Evolutionary conservation across 2,888 invertebrate species (phyloP).

Genomic region (Ctenicera cuprea): DNA sequence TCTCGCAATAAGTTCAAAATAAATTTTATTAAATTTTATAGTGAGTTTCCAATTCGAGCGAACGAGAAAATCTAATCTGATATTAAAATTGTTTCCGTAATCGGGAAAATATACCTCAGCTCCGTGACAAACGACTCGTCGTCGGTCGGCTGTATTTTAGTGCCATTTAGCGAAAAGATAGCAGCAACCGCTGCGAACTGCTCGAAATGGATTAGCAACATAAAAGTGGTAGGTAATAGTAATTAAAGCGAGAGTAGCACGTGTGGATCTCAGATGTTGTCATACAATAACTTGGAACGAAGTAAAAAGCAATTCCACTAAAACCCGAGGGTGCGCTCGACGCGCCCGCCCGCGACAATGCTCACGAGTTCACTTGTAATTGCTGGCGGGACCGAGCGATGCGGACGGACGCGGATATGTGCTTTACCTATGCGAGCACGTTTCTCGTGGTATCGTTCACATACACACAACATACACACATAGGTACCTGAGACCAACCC

Average conservation of each 20-base stretch:
- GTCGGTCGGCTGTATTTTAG: conserved; percentile 37
- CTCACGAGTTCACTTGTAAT: conserved; percentile 66
- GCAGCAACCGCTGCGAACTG: conserved; percentile 41
- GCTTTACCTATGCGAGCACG: conserved; percentile 42
- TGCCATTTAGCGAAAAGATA: conserved; percentile 40
- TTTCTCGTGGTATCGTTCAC: conserved; percentile 36
- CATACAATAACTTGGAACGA: conserved; percentile 65
- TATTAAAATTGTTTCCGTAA: conserved; percentile 46
- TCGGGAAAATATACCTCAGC: conserved; percentile 34
- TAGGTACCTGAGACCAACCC: conserved; percentile 41
- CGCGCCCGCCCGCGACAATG: conserved; percentile 61
- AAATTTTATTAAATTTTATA: conserved; percentile 46
- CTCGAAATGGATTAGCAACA: conserved; percentile 69
- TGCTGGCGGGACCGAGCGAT: conserved; percentile 61
- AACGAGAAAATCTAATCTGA: conserved; percentile 38
- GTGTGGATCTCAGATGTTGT: conserved; percentile 65
- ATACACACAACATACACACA: conserved; percentile 20
- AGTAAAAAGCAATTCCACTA: conserved; percentile 69
- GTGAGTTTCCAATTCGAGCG: conserved; percentile 40
- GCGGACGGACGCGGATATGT: conserved; percentile 51
- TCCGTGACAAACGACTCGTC: conserved; percentile 26
- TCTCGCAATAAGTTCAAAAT: conserved; percentile 41
- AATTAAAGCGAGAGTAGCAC: conserved; percentile 67
- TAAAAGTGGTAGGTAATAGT: conserved; percentile 69
- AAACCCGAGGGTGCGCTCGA: conserved; percentile 64